A percentile compares a stretch with the other conserved stretches of the same genome.
Evolutionary conservation across 2,113 vertebrate genomes (phyloP).

Genomic region (Sciurus niger): DNA sequence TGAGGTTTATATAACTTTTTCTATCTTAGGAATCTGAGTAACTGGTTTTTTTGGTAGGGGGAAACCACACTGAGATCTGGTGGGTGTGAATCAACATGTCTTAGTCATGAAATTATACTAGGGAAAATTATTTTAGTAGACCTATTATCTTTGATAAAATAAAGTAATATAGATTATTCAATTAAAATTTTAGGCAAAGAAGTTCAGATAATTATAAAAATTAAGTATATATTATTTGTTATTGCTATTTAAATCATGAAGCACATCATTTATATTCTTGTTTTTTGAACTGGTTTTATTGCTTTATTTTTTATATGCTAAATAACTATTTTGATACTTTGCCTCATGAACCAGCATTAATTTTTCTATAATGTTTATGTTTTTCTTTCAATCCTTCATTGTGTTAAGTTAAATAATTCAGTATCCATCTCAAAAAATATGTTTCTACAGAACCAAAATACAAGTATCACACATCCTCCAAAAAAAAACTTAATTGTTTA

Average conservation of each 20-base stretch:
- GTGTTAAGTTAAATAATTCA: constrained; percentile 43
- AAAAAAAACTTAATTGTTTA: background rate
- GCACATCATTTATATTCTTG: background rate
- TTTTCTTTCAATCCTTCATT: background rate
- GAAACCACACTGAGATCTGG: background rate
- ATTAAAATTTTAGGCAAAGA: background rate
- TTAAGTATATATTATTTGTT: background rate
- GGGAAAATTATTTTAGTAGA: background rate
- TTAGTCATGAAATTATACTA: constrained; percentile 5
- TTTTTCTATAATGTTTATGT: background rate
- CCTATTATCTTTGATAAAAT: background rate
- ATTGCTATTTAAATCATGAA: background rate
- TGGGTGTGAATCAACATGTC: background rate
- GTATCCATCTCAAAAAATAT: background rate
- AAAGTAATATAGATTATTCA: background rate
- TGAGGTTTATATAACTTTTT: constrained; percentile 8
- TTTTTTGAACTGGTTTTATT: background rate
- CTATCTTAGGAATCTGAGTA: constrained; percentile 14
- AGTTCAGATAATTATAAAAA: constrained; percentile 14
- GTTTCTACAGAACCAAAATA: constrained; percentile 14
- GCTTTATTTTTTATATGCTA: background rate
- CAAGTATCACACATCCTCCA: background rate
- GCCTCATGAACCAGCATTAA: background rate
- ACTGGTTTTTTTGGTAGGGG: background rate
- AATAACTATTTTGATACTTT: background rate